phyloP scores from a whole-genome alignment of 2,113 vertebrate species.

The Naja naja region DNA sequence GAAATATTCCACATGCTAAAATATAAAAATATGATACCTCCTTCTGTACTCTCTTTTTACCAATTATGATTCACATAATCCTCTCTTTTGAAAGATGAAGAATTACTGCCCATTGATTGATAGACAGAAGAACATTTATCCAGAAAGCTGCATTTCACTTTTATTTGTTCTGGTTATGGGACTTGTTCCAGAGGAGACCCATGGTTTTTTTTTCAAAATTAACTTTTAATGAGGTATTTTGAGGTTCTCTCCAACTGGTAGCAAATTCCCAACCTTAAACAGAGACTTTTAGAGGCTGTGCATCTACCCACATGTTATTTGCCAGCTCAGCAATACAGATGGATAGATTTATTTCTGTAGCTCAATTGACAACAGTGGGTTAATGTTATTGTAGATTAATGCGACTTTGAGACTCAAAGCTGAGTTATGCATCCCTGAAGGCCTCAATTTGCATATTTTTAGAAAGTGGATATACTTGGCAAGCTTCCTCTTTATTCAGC shows the following conservation, averaged over 20 bases:
- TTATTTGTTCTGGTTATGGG: not conserved
- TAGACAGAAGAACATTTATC: not conserved
- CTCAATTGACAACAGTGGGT: conserved; percentile 45
- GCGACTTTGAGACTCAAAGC: conserved; percentile 45
- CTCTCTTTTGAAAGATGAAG: not conserved
- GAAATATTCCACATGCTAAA: not conserved
- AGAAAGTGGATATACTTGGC: conserved; percentile 63
- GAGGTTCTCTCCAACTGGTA: not conserved
- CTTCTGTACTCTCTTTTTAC: not conserved
- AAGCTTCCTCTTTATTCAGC: conserved; percentile 50
- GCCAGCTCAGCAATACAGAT: not conserved
- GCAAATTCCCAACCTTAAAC: not conserved
- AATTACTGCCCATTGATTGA: not conserved
- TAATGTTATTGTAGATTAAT: conserved; percentile 46
- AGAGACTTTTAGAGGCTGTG: not conserved
- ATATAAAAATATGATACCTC: not conserved
- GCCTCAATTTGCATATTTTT: conserved; percentile 58
- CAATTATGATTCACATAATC: not conserved
- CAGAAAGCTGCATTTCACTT: not conserved
- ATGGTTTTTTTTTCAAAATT: not conserved
- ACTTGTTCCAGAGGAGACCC: not conserved
- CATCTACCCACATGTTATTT: not conserved
- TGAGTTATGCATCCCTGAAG: conserved; percentile 62
- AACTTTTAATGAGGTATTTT: not conserved
- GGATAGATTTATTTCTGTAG: conserved; percentile 36